Conservation (phyloP, 2,888 invertebrate genomes). For the Hypolimnas misippus region DNA sequence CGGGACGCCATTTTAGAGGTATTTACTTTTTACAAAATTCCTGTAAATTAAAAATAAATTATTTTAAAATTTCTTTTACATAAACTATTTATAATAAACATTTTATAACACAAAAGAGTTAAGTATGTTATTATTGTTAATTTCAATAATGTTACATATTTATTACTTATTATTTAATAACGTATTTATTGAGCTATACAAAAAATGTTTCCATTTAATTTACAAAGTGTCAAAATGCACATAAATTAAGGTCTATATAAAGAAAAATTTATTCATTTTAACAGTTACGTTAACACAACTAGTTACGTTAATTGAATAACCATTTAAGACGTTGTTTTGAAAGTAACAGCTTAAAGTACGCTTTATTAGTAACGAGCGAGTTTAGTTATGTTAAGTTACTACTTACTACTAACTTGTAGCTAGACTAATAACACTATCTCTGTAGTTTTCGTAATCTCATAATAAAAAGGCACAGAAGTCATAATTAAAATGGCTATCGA, state of each 20-base stretch:
- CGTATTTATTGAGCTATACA: not conserved
- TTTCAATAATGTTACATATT: not conserved
- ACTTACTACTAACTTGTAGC: not conserved
- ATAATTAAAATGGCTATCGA: conserved; percentile 2
- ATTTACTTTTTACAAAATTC: too few relatives aligned
- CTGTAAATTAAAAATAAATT: too few relatives aligned
- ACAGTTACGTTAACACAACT: conserved; percentile 8
- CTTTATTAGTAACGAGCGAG: conserved; percentile 9
- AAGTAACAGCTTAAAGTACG: conserved; percentile 9
- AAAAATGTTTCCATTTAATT: not conserved
- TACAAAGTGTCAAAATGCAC: conserved; percentile 8
- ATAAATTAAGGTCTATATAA: conserved; percentile 3
- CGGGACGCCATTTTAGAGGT: too few relatives aligned
- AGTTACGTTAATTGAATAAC: conserved; percentile 14
- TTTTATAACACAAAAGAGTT: too few relatives aligned
- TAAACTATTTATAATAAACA: too few relatives aligned
- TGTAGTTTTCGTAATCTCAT: too few relatives aligned
- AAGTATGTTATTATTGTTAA: too few relatives aligned
- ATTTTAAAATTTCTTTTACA: too few relatives aligned
- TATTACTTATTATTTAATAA: not conserved
- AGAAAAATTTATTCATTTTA: not conserved
- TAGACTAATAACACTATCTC: too few relatives aligned
- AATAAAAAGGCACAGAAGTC: not conserved
- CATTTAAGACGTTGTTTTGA: conserved; percentile 24
- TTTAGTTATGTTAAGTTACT: not conserved